A percentile compares a stretch with the other conserved stretches of the same genome.
Evolutionary conservation across 1,140 invertebrate genomes (phyloP).

Genomic region (Listronotus oregonensis): DNA sequence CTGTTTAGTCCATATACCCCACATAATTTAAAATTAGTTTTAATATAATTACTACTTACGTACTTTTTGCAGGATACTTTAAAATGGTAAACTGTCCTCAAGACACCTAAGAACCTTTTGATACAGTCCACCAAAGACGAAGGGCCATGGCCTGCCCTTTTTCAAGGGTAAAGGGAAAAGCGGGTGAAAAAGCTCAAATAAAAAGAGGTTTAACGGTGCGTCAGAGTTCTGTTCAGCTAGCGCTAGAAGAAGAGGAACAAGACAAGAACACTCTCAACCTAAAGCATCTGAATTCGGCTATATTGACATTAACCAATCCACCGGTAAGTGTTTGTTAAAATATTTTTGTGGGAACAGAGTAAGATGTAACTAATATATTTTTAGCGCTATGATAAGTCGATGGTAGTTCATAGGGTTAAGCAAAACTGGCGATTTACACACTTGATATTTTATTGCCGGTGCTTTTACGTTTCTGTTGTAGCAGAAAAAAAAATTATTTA

Average conservation of each 20-base stretch:
- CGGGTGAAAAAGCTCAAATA: conserved; percentile 42
- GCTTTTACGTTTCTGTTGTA: too few relatives aligned
- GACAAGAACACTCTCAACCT: conserved; percentile 63
- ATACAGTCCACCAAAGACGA: not conserved
- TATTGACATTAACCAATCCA: conserved; percentile 63
- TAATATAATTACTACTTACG: conserved; percentile 10
- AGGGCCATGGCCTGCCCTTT: conserved; percentile 47
- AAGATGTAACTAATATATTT: too few relatives aligned
- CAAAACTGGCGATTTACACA: too few relatives aligned
- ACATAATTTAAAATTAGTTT: too few relatives aligned
- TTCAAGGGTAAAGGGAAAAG: conserved; percentile 41
- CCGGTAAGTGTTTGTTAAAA: conserved; percentile 58
- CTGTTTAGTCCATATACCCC: too few relatives aligned
- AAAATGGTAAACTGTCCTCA: not conserved
- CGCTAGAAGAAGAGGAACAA: conserved; percentile 59
- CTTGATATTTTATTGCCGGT: too few relatives aligned
- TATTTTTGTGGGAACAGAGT: too few relatives aligned
- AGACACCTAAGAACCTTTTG: not conserved
- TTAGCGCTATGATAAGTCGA: too few relatives aligned
- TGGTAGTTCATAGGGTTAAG: too few relatives aligned
- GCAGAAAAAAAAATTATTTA: too few relatives aligned
- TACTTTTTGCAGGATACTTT: not conserved
- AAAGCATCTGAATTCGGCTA: conserved; percentile 62
- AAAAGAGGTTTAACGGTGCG: conserved; percentile 52
- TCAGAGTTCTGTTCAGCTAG: conserved; percentile 61